These are phyloP conservation scores for Tonatia bakeri DNA, from an alignment of 2,113 vertebrate genomes.

Conservation along the genomic window DNA sequence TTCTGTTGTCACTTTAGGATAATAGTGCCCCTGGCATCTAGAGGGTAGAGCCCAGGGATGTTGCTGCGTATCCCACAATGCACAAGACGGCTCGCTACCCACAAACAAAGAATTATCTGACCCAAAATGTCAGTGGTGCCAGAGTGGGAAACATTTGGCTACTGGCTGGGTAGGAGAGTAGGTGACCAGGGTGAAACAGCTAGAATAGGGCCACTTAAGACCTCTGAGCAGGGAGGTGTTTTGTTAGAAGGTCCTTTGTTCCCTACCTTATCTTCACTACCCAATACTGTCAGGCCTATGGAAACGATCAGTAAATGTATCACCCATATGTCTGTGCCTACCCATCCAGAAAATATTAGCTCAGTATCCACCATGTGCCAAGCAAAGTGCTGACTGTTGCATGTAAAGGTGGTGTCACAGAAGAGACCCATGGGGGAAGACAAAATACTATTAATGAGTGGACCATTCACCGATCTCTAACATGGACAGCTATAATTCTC, in stretches of 20 bases:
- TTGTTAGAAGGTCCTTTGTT: background rate
- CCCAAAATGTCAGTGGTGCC: background rate
- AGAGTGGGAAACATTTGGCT: background rate
- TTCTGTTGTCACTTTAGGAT: background rate
- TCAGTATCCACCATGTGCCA: background rate
- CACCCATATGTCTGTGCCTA: background rate
- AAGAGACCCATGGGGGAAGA: too few species aligned
- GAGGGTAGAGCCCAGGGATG: background rate
- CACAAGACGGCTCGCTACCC: too few species aligned
- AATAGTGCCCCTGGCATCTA: background rate
- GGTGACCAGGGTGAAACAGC: background rate
- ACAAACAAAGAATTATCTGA: background rate
- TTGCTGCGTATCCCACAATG: background rate
- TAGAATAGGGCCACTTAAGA: background rate
- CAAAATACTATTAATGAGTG: too few species aligned
- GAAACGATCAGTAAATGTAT: background rate
- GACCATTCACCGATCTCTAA: too few species aligned
- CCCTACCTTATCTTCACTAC: background rate
- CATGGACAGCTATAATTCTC: too few species aligned
- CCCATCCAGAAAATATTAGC: background rate
- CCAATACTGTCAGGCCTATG: background rate
- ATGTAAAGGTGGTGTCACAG: background rate
- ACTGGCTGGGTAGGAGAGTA: background rate
- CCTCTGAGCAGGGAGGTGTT: background rate
- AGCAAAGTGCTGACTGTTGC: background rate